Conservation (phyloP, 2,113 vertebrate species). For the Hucho hucho region DNA sequence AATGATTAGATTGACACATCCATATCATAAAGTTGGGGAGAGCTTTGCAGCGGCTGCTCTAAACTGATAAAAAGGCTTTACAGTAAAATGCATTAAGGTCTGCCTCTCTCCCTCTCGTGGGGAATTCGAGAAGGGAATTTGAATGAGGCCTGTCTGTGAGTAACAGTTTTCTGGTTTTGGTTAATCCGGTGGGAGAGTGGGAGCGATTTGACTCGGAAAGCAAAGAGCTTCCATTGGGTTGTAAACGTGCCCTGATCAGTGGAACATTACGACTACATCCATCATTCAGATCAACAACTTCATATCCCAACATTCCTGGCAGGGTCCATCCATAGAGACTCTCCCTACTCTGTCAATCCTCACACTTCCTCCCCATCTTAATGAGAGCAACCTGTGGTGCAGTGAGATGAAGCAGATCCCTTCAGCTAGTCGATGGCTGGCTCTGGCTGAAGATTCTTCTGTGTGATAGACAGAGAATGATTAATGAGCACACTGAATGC, state of each 20-base stretch:
- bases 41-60: constrained; percentile 33
- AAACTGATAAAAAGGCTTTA: constrained; percentile 56
- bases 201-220: too few relatives aligned
- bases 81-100: constrained; percentile 21
- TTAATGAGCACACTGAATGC: constrained; percentile 60
- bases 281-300: constrained; percentile 45
- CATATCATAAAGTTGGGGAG: constrained; percentile 39
- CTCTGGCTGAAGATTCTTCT: constrained; percentile 28
- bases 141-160: not conserved
- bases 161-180: too few relatives aligned
- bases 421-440: constrained; percentile 30
- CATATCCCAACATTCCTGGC: constrained; percentile 38
- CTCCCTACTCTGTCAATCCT: constrained; percentile 10
- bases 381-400: constrained; percentile 53
- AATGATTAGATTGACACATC: constrained; percentile 59
- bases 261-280: constrained; percentile 23
- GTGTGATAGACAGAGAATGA: constrained; percentile 59
- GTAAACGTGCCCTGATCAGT: too few relatives aligned
- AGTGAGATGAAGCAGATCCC: constrained; percentile 33
- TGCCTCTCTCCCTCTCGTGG: constrained; percentile 1
- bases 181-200: too few relatives aligned
- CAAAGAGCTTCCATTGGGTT: too few relatives aligned
- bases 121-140: constrained; percentile 10
- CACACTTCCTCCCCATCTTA: constrained; percentile 38
- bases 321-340: constrained; percentile 28